Conservation (phyloP, 2,797 vertebrate genomes). For the Sparidentex hasta region DNA sequence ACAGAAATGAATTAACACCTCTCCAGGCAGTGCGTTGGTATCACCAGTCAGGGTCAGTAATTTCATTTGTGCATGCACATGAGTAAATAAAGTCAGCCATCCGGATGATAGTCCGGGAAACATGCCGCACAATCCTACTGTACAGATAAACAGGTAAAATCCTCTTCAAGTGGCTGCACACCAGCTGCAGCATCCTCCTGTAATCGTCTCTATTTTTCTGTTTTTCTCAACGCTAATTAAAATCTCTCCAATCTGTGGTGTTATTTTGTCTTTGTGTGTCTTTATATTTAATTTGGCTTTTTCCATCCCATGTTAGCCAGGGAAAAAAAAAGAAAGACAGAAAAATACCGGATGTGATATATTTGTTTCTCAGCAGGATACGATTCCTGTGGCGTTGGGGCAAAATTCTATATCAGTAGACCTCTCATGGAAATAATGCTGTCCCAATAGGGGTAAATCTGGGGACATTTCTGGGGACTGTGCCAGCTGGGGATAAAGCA, state of each 20-base stretch:
- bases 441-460: conserved; percentile 58
- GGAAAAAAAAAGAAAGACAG: conserved; percentile 2
- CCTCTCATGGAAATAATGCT: conserved; percentile 62
- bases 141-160: conserved; percentile 28
- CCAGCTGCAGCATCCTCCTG: conserved; percentile 17
- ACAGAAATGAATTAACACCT: conserved; percentile 8
- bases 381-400: conserved; percentile 42
- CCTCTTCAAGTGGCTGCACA: conserved; percentile 13
- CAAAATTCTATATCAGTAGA: conserved; percentile 57
- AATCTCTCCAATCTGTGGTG: conserved; percentile 34
- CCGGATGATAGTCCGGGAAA: conserved; percentile 17
- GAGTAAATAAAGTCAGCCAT: conserved; percentile 12
- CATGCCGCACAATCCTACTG: conserved; percentile 15
- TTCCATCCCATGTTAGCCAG: neutral
- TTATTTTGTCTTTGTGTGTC: conserved; percentile 25
- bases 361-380: conserved; percentile 41
- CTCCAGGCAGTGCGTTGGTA: conserved; percentile 6
- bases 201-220: conserved; percentile 1
- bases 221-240: conserved; percentile 41
- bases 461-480: conserved; percentile 66
- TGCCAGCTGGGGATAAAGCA: conserved; percentile 67
- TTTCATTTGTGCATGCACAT: conserved; percentile 32
- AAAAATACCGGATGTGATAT: conserved; percentile 27
- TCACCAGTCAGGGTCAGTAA: conserved; percentile 36
- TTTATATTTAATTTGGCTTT: conserved; percentile 34